Evolutionary conservation across 2,888 invertebrate species (phyloP).

Genomic region (Cerastis leucographa): DNA sequence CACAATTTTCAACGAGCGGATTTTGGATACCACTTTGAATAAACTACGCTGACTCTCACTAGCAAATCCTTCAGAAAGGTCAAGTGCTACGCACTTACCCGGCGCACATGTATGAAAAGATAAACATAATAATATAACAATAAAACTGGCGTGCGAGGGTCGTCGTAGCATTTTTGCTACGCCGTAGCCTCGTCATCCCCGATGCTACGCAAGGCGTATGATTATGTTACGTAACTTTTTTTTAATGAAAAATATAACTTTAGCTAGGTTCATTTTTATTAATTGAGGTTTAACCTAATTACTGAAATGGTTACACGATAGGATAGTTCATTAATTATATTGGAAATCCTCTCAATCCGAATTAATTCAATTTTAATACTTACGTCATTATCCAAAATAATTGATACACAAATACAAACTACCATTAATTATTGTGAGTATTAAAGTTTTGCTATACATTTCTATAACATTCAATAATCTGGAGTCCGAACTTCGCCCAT

Average conservation of each 20-base stretch:
- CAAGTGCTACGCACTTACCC: slow-evolving; percentile 28
- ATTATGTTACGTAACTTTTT: not conserved
- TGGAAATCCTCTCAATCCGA: not conserved
- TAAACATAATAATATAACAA: slow-evolving; percentile 34
- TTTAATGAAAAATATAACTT: not conserved
- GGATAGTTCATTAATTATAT: not conserved
- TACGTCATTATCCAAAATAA: slow-evolving; percentile 12
- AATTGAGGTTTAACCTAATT: not conserved
- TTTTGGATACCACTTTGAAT: slow-evolving; percentile 3
- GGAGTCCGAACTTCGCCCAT: slow-evolving; percentile 46
- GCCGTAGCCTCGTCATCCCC: slow-evolving; percentile 33
- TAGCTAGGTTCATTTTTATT: not conserved
- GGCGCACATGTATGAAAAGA: slow-evolving; percentile 22
- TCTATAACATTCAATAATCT: slow-evolving; percentile 60
- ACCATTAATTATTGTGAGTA: slow-evolving; percentile 36
- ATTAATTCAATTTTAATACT: slow-evolving; percentile 6
- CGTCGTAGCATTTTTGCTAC: slow-evolving; percentile 55
- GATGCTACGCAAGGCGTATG: slow-evolving; percentile 29
- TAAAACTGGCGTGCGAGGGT: slow-evolving; percentile 27
- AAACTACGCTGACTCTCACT: slow-evolving; percentile 22
- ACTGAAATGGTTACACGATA: not conserved
- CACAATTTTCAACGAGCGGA: not conserved
- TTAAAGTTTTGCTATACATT: slow-evolving; percentile 46
- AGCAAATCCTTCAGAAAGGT: slow-evolving; percentile 32
- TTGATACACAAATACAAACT: slow-evolving; percentile 28